These are phyloP conservation scores for Procavia capensis DNA, from an alignment of 2,113 vertebrate genomes.

Conservation along the genomic window DNA sequence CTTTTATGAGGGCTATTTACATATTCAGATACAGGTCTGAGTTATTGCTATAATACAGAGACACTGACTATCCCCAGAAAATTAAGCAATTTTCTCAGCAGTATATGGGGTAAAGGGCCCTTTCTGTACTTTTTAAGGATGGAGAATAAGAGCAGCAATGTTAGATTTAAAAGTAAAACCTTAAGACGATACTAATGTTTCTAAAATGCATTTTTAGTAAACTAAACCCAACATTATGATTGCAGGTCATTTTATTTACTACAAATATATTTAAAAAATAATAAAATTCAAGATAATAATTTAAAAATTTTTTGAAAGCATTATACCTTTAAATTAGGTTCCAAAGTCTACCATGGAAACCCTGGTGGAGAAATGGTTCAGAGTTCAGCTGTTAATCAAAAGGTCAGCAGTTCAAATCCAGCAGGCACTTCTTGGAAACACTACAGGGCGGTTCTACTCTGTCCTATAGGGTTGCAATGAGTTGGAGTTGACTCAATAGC, in stretches of 20 bases:
- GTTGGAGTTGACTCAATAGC: no score
- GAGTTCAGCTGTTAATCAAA: no score
- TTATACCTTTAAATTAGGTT: background rate
- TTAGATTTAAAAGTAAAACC: background rate
- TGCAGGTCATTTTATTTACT: slow-evolving; percentile 13
- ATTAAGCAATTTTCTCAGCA: slow-evolving; percentile 27
- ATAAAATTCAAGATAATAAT: slow-evolving; percentile 28
- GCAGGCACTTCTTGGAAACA: no score
- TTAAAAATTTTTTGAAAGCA: slow-evolving; percentile 21
- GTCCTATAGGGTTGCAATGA: no score
- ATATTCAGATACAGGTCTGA: slow-evolving; percentile 47
- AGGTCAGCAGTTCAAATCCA: no score
- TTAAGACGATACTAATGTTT: background rate
- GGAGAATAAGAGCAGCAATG: background rate
- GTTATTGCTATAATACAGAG: slow-evolving; percentile 61
- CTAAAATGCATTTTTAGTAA: slow-evolving; percentile 46
- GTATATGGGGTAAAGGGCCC: background rate
- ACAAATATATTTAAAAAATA: background rate
- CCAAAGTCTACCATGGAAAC: background rate
- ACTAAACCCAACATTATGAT: background rate
- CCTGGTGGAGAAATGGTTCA: no score
- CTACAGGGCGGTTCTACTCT: no score
- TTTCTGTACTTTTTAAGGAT: slow-evolving; percentile 31
- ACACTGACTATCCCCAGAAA: background rate
- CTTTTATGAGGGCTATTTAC: slow-evolving; percentile 51